Conservation (phyloP, 1,140 invertebrate species). For the Cryptotermes secundus region DNA sequence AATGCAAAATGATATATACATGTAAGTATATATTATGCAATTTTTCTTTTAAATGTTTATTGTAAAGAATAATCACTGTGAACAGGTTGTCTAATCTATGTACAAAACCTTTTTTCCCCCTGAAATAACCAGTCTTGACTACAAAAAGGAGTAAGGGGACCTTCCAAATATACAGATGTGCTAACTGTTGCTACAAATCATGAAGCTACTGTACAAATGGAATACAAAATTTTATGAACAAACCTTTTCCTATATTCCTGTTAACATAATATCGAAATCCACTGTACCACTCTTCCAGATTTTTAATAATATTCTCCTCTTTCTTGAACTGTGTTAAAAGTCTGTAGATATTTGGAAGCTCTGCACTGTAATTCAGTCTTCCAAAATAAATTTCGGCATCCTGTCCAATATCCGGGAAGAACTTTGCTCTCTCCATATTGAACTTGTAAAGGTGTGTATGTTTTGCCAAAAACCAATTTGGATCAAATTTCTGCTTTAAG, state of each 20-base stretch:
- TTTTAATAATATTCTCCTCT: slow-evolving; percentile 54
- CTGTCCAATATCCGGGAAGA: slow-evolving; percentile 65
- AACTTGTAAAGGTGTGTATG: slow-evolving; percentile 67
- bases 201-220: too few species aligned
- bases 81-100: too few species aligned
- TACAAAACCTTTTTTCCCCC: too few species aligned
- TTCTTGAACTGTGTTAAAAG: slow-evolving; percentile 56
- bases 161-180: too few species aligned
- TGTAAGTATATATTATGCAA: too few species aligned
- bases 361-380: slow-evolving; percentile 62
- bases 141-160: too few species aligned
- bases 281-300: slow-evolving; percentile 59
- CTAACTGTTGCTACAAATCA: too few species aligned
- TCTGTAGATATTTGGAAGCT: slow-evolving; percentile 60
- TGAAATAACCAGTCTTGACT: too few species aligned
- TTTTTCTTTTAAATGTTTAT: too few species aligned
- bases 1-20: too few species aligned
- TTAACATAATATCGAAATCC: slow-evolving; percentile 62
- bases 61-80: too few species aligned
- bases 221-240: neutral
- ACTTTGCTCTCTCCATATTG: slow-evolving; percentile 52
- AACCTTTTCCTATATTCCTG: slow-evolving; percentile 50
- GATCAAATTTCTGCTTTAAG: slow-evolving; percentile 75
- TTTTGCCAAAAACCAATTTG: slow-evolving; percentile 73
- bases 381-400: slow-evolving; percentile 67